Base-by-base conservation (phyloP, 2,888 invertebrate genomes). In the Philonicus albiceps region DNA sequence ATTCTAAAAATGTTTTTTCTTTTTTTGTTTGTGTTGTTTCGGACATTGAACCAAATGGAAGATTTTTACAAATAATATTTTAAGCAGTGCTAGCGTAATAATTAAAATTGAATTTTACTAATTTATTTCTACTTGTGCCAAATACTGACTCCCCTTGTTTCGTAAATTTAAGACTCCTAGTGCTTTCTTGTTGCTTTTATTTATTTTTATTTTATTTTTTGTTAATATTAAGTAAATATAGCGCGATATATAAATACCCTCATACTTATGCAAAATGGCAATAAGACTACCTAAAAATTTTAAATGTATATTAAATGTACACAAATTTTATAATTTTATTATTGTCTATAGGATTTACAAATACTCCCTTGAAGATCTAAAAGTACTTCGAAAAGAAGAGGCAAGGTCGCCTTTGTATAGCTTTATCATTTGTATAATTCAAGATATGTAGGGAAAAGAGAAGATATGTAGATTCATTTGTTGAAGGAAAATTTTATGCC, bases 241-340 rank as follows among this genome's bases (percentile, higher is more conserved):
- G 31, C 74, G 74, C 31, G 37, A 74, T 74, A 74, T 74, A 74
- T 34, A 74, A 34, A 37, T 74, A n/a, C 11, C 19, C 27, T 86
- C 43, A 31, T 43, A 43, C 40, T 55, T 55, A 31, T 84, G 85
- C 80, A 86, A 87, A 87, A 87, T 87, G 86, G 85, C 80, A 87
- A 87, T 87, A 86, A 87, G 81, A 78, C 87, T 87, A 87, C 87
- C 87, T 87, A 87, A 37, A 74, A 81, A 64, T 86, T 49, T 80
- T 80, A 27, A 49, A 49, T 80, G 80, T 80, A 80, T 80, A 80
- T 80, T 22, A 27, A 80, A 53, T 80, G 53, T 80, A 80, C 80
- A 80, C 80, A 80, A 80, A 49, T 80, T 43, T 80, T 80, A 80
- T 80, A 53, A 80, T 80, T 80, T 80, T 80, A 80, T 80, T 80